A percentile compares a stretch with the other conserved stretches of the same genome.
Evolutionary conservation across 2,888 invertebrate species (phyloP).

Genomic region (Alloplasta piceator): DNA sequence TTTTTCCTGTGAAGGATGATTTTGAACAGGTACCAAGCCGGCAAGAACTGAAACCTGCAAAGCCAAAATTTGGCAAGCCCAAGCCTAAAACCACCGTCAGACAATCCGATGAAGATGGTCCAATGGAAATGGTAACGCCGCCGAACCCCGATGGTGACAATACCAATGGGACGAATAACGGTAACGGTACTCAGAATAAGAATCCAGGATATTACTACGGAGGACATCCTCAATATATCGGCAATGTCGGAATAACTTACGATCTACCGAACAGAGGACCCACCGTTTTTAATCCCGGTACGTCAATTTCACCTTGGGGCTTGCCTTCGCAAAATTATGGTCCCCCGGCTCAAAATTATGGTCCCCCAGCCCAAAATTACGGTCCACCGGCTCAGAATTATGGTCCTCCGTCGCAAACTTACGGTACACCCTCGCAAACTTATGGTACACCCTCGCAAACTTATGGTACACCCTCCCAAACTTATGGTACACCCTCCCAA

Average conservation of each 20-base stretch:
- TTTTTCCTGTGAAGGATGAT: background rate
- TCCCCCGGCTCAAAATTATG: slow-evolving; percentile 26
- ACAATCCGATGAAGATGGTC: background rate
- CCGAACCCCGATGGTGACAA: too few species aligned
- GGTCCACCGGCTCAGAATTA: slow-evolving; percentile 33
- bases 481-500: slow-evolving; percentile 31
- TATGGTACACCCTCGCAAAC: slow-evolving; percentile 28
- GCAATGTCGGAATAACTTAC: slow-evolving; percentile 72
- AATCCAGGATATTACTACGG: slow-evolving; percentile 74
- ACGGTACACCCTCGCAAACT: slow-evolving; percentile 40
- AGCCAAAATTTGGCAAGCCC: background rate
- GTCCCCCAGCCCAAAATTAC: slow-evolving; percentile 36
- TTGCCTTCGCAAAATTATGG: slow-evolving; percentile 15
- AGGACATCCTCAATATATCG: slow-evolving; percentile 76
- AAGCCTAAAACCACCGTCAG: background rate
- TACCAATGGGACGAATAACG: slow-evolving; percentile 32
- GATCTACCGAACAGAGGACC: slow-evolving; percentile 39
- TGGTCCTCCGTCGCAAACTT: slow-evolving; percentile 25
- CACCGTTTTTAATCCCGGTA: slow-evolving; percentile 28
- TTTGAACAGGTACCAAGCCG: background rate
- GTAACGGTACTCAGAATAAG: slow-evolving; percentile 55
- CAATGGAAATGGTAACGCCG: too few species aligned
- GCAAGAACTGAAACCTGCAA: background rate
- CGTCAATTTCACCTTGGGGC: slow-evolving; percentile 23
- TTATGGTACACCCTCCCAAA: slow-evolving; percentile 32